These are phyloP conservation scores for Xyrichtys novacula DNA, from an alignment of 2,797 vertebrate species.

Conservation along the genomic window DNA sequence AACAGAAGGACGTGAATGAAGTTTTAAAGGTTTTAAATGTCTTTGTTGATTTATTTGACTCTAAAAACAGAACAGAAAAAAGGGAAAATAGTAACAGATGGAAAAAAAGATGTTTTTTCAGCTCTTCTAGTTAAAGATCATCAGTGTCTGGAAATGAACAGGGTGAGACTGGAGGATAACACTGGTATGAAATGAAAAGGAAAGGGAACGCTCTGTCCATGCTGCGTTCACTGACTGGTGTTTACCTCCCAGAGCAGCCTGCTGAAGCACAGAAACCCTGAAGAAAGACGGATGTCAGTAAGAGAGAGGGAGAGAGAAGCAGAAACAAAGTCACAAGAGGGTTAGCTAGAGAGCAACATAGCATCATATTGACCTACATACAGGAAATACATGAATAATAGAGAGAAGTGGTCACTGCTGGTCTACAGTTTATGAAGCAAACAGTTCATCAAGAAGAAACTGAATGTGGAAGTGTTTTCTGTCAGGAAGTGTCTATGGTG, in stretches of 20 bases:
- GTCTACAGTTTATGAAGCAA: neutral
- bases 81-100: neutral
- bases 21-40: neutral
- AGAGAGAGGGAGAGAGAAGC: slow-evolving; percentile 54
- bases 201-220: slow-evolving; percentile 48
- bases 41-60: slow-evolving; percentile 8
- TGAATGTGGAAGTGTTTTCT: too few species aligned
- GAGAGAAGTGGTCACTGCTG: neutral
- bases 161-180: slow-evolving; percentile 8
- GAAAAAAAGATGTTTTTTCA: slow-evolving; percentile 10
- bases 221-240: slow-evolving; percentile 57
- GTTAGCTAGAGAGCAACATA: slow-evolving; percentile 45
- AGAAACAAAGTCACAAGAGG: slow-evolving; percentile 81
- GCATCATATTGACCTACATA: slow-evolving; percentile 3
- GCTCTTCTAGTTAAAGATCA: slow-evolving; percentile 17
- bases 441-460: neutral
- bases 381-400: neutral
- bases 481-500: too few species aligned
- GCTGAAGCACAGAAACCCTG: slow-evolving; percentile 68
- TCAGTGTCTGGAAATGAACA: slow-evolving; percentile 1
- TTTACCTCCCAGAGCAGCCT: slow-evolving; percentile 73
- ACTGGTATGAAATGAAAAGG: slow-evolving; percentile 45
- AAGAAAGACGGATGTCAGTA: slow-evolving; percentile 60
- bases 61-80: neutral
- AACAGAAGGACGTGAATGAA: slow-evolving; percentile 6